These are phyloP conservation scores for Diachasma alloeum DNA, from an alignment of 1,140 invertebrate genomes.

Conservation along the genomic window DNA sequence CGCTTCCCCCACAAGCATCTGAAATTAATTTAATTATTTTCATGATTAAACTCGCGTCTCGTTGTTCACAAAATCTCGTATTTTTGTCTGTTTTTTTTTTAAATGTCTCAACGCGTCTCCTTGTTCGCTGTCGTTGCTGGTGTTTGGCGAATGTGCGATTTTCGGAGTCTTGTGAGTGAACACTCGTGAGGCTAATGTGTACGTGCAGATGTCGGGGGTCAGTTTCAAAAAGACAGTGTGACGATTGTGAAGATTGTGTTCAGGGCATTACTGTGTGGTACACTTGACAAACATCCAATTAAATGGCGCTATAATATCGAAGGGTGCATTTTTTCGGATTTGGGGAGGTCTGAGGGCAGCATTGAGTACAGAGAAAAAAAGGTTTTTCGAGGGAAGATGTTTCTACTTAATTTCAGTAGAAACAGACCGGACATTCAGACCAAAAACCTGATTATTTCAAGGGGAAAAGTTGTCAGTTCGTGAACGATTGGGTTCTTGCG, in stretches of 20 bases:
- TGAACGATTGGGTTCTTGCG: too few species aligned
- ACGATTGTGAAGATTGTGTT: slow-evolving; percentile 12
- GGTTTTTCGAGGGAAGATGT: too few species aligned
- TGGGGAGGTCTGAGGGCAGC: neutral
- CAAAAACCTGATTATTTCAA: too few species aligned
- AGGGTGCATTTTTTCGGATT: slow-evolving; percentile 55
- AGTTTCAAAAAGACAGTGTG: neutral
- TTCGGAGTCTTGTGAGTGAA: neutral
- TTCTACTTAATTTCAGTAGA: too few species aligned
- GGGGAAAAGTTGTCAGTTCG: too few species aligned
- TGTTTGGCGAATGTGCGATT: slow-evolving; percentile 2
- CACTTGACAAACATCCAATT: slow-evolving; percentile 58
- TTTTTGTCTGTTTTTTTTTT: too few species aligned
- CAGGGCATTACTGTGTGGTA: slow-evolving; percentile 40
- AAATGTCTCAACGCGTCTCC: slow-evolving; percentile 6
- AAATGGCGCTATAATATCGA: slow-evolving; percentile 58
- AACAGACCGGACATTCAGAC: too few species aligned
- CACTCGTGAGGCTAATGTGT: slow-evolving; percentile 24
- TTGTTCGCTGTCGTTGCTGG: slow-evolving; percentile 20
- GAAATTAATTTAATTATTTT: neutral
- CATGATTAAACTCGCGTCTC: neutral
- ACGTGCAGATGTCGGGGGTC: neutral
- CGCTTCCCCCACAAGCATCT: neutral
- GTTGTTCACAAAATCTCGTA: neutral
- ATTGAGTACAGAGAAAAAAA: neutral